phyloP scores from a whole-genome alignment of 2,113 vertebrate genomes.

The Lethenteron camtschaticum region DNA sequence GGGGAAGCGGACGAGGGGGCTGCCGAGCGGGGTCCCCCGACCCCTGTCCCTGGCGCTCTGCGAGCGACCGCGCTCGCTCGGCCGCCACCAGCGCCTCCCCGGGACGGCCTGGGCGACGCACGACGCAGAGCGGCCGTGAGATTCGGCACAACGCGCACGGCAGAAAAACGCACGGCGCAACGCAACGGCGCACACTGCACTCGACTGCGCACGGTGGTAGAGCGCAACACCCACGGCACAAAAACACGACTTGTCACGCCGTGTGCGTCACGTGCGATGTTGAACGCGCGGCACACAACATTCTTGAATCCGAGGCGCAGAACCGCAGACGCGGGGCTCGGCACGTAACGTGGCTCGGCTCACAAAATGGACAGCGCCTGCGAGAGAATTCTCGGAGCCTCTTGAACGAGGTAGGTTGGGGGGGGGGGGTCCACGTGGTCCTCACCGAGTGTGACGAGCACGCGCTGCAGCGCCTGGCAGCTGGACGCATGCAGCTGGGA shows the following conservation, averaged over 20 bases:
- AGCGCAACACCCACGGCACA: not conserved
- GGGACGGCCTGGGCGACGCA: slow-evolving; percentile 37
- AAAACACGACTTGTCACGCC: not conserved
- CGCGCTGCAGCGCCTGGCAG: slow-evolving; percentile 77
- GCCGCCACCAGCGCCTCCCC: slow-evolving; percentile 79
- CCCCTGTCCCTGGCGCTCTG: slow-evolving; percentile 68
- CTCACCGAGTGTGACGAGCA: slow-evolving; percentile 70
- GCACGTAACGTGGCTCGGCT: not conserved
- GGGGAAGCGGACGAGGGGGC: slow-evolving; percentile 41
- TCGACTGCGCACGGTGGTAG: no score
- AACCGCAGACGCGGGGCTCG: not conserved
- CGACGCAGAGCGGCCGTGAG: not conserved
- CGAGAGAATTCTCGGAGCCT: not conserved
- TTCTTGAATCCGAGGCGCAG: not conserved
- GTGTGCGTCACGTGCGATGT: no score
- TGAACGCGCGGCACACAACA: no score
- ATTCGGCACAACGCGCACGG: not conserved
- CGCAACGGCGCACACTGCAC: no score
- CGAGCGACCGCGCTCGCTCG: slow-evolving; percentile 66
- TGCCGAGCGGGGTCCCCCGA: slow-evolving; percentile 73
- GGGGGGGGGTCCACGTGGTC: not conserved
- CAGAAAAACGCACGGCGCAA: not conserved
- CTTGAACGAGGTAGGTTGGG: not conserved
- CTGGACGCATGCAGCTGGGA: slow-evolving; percentile 85
- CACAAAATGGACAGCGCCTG: not conserved